Evolutionary conservation across 2,888 invertebrate species (phyloP), one percentile per base, ranked within the genome.

Genomic region (Calameuta pallipes): DNA sequence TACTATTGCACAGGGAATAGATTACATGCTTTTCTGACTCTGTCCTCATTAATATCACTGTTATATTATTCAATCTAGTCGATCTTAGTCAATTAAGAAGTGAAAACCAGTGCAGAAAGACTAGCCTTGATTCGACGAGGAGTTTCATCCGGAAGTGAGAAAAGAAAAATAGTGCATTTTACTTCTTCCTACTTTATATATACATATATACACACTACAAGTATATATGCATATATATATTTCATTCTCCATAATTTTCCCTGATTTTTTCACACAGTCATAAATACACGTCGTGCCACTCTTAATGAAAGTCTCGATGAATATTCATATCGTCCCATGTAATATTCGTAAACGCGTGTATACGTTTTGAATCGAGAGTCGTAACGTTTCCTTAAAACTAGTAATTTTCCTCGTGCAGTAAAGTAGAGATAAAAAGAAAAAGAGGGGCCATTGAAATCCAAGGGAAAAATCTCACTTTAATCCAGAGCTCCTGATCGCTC

Each of bases 81-180:
- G 74, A 83, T 84, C 80, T 81, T 56, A 9, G 56, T 77, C 79
- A 85, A 83, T 81, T 84, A 82, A 87, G 84, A 82, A 81, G 85
- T 80, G 83, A 87, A 83, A 85, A 83, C 31, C 37, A 74, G n/a
- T 41, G 76, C 80, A 80, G 83, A 82, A 82, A 85, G 75, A 78
- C 36, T 73, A 79, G 69, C 77, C 69, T 79, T 68, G 82, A 80
- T 79, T 80, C 79, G 69, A 69, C 36, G 69, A 36, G 71, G 76
- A 71, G 76, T 77, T 75, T 80, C 79, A 68, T 73, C 79, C 69
- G 69, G 78, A 75, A 77, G 74, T 36, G 68, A 75, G 33, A 30
- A 34, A 68, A 75, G n/a, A 75, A 75, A 68, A 30, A 56, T 70
- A 1, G 23, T 35, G 6, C 23, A 11, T 23, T 36, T 30, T 35